phyloP scores from a whole-genome alignment of 2,888 invertebrate genomes.

The Eupithecia abbreviata region DNA sequence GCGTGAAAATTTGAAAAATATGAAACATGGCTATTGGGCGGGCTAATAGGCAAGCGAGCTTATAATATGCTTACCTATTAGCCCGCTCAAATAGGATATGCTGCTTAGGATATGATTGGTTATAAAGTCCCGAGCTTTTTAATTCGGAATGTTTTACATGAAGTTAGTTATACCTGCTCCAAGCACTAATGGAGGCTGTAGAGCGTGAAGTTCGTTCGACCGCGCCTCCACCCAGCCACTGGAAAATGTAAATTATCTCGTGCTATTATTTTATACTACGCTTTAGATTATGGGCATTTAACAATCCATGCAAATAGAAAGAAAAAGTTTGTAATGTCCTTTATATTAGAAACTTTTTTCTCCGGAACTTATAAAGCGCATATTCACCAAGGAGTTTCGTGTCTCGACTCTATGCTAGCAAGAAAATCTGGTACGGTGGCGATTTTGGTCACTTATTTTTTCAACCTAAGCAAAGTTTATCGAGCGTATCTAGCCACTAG shows the following conservation, averaged over 20 bases:
- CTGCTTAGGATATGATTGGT: neutral
- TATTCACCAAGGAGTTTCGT: neutral
- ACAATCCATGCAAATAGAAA: neutral
- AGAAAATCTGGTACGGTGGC: neutral
- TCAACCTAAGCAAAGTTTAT: neutral
- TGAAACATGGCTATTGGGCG: no score
- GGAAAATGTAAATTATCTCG: constrained; percentile 23
- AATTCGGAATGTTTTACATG: neutral
- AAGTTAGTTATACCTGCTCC: neutral
- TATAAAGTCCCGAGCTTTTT: neutral
- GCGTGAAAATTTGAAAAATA: no score
- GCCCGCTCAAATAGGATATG: no score
- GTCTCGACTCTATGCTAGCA: neutral
- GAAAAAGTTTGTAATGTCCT: no score
- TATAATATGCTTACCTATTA: no score
- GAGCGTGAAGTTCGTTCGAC: constrained; percentile 26
- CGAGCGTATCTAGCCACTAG: neutral
- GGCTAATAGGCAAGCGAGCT: no score
- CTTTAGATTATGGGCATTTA: neutral
- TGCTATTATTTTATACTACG: constrained; percentile 28
- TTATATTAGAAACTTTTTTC: neutral
- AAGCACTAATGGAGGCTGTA: constrained; percentile 15
- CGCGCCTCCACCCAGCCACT: constrained; percentile 16
- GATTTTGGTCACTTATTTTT: neutral
- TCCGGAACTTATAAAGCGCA: neutral